phyloP scores from a whole-genome alignment of 2,888 invertebrate species.

The Cylloceria caligata region DNA sequence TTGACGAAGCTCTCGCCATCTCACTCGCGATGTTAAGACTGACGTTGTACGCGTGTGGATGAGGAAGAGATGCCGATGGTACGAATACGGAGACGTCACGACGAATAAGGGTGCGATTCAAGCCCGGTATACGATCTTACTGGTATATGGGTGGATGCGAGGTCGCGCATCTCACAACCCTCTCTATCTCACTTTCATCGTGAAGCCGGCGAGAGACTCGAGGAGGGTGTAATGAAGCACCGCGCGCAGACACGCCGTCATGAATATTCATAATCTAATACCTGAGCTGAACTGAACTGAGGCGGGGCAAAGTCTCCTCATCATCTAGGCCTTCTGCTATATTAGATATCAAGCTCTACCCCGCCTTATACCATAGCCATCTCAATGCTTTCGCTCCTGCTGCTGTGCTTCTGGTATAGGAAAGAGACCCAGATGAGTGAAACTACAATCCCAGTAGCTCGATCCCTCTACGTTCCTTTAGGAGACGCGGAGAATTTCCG shows the following conservation, averaged over 20 bases:
- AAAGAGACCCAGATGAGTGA: constrained; percentile 40
- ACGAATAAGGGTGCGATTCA: constrained; percentile 64
- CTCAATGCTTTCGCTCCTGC: constrained; percentile 32
- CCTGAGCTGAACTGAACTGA: constrained; percentile 83
- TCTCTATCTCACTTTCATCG: constrained; percentile 51
- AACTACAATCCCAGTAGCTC: constrained; percentile 24
- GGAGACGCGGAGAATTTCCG: constrained; percentile 32
- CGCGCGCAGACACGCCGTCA: constrained; percentile 84
- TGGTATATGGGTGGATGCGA: constrained; percentile 32
- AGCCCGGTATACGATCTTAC: constrained; percentile 21
- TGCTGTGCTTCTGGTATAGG: constrained; percentile 28
- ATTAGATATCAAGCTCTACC: constrained; percentile 79
- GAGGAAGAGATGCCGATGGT: constrained; percentile 67
- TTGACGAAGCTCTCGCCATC: constrained; percentile 77
- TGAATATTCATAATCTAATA: constrained; percentile 85
- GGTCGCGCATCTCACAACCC: constrained; percentile 54
- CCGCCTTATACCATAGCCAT: constrained; percentile 62
- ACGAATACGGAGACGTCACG: constrained; percentile 61
- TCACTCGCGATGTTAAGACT: constrained; percentile 56
- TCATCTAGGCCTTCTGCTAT: constrained; percentile 82
- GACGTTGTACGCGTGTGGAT: constrained; percentile 62
- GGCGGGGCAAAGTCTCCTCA: constrained; percentile 81
- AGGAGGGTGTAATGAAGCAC: constrained; percentile 84
- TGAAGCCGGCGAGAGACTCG: constrained; percentile 65
- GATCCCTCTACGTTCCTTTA: constrained; percentile 26